Evolutionary conservation across 2,888 invertebrate species (phyloP).

Genomic region (Pomacea canaliculata): DNA sequence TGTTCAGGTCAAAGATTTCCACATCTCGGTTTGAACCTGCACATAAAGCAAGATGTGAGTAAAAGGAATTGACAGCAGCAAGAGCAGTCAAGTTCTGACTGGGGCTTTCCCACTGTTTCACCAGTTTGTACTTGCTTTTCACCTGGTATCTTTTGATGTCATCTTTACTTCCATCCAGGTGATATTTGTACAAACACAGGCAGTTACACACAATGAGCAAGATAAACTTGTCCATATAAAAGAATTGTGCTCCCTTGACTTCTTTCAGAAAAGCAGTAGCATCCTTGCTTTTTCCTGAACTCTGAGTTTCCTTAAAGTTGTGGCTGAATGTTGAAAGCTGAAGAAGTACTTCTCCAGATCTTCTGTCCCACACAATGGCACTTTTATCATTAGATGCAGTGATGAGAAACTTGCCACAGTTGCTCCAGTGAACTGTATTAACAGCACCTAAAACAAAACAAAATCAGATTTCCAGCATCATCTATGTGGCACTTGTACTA

Average conservation of each 20-base stretch:
- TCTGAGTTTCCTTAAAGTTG: constrained; percentile 40
- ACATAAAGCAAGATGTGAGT: constrained; percentile 67
- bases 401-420: constrained; percentile 54
- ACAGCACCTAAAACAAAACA: constrained; percentile 35
- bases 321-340: constrained; percentile 46
- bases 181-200: constrained; percentile 65
- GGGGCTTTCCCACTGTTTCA: constrained; percentile 49
- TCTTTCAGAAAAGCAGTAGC: constrained; percentile 51
- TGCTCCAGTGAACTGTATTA: constrained; percentile 59
- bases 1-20: constrained; percentile 67
- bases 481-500: too few relatives aligned
- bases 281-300: neutral
- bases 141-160: constrained; percentile 66
- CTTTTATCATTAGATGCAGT: constrained; percentile 65
- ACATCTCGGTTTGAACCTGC: constrained; percentile 65
- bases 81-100: constrained; percentile 61
- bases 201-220: constrained; percentile 57
- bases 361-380: constrained; percentile 59
- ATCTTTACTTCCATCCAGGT: constrained; percentile 59
- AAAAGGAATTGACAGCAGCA: constrained; percentile 65
- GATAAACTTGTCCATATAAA: constrained; percentile 68
- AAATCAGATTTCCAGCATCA: too few relatives aligned
- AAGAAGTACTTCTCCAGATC: constrained; percentile 58
- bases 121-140: constrained; percentile 62
- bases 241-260: constrained; percentile 65